Evolutionary conservation across 1,140 invertebrate genomes (phyloP).

Genomic region (Sinella curviseta): DNA sequence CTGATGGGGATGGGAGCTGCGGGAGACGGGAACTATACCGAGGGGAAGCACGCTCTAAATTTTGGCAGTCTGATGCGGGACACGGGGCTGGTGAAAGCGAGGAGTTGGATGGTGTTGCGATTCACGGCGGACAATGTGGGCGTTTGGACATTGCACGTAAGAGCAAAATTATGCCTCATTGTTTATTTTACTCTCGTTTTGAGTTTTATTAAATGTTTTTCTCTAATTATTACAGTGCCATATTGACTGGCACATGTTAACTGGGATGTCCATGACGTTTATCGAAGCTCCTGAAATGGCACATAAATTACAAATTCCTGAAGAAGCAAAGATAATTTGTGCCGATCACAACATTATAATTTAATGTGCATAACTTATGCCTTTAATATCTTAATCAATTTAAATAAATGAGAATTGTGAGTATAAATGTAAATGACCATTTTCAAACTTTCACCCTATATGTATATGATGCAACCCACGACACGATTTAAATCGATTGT

Average conservation of each 20-base stretch:
- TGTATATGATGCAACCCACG: no score
- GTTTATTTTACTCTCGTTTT: background rate
- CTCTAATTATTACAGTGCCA: constrained; percentile 28
- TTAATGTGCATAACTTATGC: no score
- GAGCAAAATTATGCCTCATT: background rate
- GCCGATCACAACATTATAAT: background rate
- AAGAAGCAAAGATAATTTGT: background rate
- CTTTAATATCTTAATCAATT: no score
- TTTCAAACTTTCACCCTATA: no score
- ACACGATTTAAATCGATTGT: no score
- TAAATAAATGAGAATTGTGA: no score
- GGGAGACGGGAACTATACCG: background rate
- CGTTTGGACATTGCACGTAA: constrained; percentile 35
- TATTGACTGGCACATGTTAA: constrained; percentile 34
- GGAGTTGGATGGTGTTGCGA: constrained; percentile 20
- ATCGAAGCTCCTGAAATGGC: background rate
- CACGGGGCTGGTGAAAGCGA: background rate
- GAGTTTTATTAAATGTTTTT: background rate
- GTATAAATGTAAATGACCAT: no score
- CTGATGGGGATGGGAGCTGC: constrained; percentile 14
- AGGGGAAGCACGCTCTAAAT: background rate
- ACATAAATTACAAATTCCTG: background rate
- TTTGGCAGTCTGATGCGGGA: constrained; percentile 1
- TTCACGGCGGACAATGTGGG: constrained; percentile 36
- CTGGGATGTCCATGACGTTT: constrained; percentile 26